Percentiles rank a stretch among this genome's conserved stretches.
phyloP scores from a whole-genome alignment of 1,140 invertebrate species.

The Trichonephila clavipes region DNA sequence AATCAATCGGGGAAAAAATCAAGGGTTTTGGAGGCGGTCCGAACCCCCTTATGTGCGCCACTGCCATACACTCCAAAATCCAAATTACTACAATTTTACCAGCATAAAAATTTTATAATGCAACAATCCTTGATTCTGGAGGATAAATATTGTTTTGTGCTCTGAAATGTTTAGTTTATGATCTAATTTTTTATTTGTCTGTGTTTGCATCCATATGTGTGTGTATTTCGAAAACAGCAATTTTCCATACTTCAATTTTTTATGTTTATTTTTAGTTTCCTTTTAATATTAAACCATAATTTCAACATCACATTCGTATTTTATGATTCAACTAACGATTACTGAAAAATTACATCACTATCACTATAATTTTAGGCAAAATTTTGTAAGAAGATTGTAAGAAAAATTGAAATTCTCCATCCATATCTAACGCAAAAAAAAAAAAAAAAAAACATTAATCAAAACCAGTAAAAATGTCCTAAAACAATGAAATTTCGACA shows the following conservation, averaged over 20 bases:
- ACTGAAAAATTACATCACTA: neutral
- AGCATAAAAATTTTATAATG: no score
- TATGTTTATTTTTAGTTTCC: neutral
- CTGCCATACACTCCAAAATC: no score
- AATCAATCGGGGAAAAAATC: no score
- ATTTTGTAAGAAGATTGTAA: neutral
- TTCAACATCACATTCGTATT: neutral
- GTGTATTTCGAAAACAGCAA: no score
- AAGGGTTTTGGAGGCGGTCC: no score
- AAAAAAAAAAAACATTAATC: neutral
- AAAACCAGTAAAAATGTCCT: neutral
- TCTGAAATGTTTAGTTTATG: no score
- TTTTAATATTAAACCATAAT: neutral
- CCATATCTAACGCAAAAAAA: neutral
- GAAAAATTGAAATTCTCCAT: neutral
- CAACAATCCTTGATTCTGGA: no score
- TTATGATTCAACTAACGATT: neutral
- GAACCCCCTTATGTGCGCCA: no score
- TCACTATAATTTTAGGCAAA: neutral
- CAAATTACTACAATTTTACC: no score
- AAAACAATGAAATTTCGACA: neutral
- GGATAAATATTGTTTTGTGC: no score
- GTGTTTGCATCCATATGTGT: no score
- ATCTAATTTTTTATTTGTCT: no score
- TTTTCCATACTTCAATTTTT: neutral